A percentile compares a stretch with the other conserved stretches of the same genome.
These are phyloP conservation scores for Doryteuthis pealeii DNA, from an alignment of 1,140 invertebrate genomes.

Conservation along the genomic window DNA sequence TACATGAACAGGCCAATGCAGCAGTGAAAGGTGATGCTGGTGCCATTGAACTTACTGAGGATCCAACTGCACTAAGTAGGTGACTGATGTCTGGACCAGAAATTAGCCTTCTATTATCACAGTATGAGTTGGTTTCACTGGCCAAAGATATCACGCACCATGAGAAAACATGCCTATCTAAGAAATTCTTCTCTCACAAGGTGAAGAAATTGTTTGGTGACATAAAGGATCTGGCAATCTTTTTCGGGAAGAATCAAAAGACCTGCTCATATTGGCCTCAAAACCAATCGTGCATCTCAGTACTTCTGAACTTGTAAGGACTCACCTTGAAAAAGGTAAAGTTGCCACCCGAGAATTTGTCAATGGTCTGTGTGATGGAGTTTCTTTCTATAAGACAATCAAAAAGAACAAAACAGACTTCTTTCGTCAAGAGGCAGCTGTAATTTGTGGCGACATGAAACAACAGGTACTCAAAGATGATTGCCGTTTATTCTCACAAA, in stretches of 20 bases:
- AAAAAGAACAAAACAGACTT: conserved; percentile 28
- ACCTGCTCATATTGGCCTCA: conserved; percentile 27
- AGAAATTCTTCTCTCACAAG: conserved; percentile 23
- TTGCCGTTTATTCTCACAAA: conserved; percentile 29
- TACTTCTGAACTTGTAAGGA: conserved; percentile 13
- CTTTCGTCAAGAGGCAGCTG: conserved; percentile 20
- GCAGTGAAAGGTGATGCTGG: conserved; percentile 41
- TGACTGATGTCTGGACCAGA: conserved; percentile 42
- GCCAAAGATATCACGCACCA: conserved; percentile 13
- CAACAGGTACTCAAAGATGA: conserved; percentile 25
- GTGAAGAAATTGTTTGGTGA: conserved; percentile 9
- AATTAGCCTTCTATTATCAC: conserved; percentile 25
- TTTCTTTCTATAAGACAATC: conserved; percentile 24
- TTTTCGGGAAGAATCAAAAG: conserved; percentile 26
- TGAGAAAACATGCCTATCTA: conserved; percentile 14
- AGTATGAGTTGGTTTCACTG: conserved; percentile 28
- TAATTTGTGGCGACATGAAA: conserved; percentile 6
- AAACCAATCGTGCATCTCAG: conserved; percentile 20
- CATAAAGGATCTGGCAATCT: conserved; percentile 27
- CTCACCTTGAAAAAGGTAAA: conserved; percentile 22
- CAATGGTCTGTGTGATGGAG: conserved; percentile 10
- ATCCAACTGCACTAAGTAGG: conserved; percentile 33
- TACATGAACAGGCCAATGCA: conserved; percentile 43
- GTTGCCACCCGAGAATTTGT: conserved; percentile 17
- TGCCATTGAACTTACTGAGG: conserved; percentile 36